Base-by-base conservation (phyloP, 2,797 vertebrate genomes). In the Hydrolagus colliei region DNA sequence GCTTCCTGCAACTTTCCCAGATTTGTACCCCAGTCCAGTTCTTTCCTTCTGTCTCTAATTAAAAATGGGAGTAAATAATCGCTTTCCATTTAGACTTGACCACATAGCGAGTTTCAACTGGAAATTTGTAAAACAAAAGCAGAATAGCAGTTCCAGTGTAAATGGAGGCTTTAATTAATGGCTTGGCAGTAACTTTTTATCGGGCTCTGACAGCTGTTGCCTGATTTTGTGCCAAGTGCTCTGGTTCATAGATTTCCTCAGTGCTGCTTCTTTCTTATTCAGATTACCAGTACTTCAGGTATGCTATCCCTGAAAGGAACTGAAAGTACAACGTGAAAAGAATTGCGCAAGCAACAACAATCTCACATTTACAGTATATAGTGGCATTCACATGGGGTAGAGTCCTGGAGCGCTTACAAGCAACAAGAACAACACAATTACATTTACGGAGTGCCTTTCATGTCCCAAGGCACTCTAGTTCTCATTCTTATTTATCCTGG, bases 111-210 rank as follows among this genome's bases (percentile, higher is more conserved):
- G 27, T 16, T 80, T 65, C 63, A 82, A 65, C 63, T 68, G 14
- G 79, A 82, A 67, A 67, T 82, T 82, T 82, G 22, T 35, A 77
- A 76, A 61, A 14, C 9, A 68, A 20, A 68, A 32, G 27, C 27
- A 82, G 41, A 18, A 67, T 82, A 16, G 63, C 79, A 82, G 9
- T 14, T 82, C 63, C 67, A 68, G 8, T 82, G 32, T 82, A 82
- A 82, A 82, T 82, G 63, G 13, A 82, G 14, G 14, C 12, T 65
- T 22, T 82, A 82, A 68, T 82, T 82, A 82, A 16, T 18, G 63
- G 63, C 79, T 82, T 68, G 63, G 61, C 63, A 82, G 11, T 65
- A 82, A 82, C 11, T 82, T 20, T 80, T 82, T 35, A 82, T 82
- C 27, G 35, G 22, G 68, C 14, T 65, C 32, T 82, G 63, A 82